Percentiles rank a stretch among this genome's conserved stretches.
These are phyloP conservation scores for Mayetiola destructor DNA, from an alignment of 2,888 invertebrate genomes.

Conservation along the genomic window DNA sequence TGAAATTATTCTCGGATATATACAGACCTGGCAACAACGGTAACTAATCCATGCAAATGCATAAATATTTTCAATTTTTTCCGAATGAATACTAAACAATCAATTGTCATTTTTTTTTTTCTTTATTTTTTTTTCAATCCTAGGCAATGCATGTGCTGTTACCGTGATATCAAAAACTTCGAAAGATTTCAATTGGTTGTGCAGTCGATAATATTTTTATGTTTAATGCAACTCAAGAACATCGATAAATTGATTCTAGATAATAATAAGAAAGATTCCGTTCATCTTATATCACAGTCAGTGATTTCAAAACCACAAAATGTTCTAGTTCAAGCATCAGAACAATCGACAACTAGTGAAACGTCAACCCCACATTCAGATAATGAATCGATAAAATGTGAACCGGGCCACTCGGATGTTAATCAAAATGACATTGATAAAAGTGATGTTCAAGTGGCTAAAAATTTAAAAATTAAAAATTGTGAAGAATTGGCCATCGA, in stretches of 20 bases:
- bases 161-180: constrained; percentile 81
- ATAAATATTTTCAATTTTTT: neutral
- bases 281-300: no score
- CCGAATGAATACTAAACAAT: neutral
- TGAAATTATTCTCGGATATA: constrained; percentile 67
- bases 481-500: no score
- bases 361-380: no score
- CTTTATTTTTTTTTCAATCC: neutral
- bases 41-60: constrained; percentile 30
- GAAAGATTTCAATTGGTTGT: constrained; percentile 80
- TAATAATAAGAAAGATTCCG: constrained; percentile 34
- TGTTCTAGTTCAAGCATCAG: no score
- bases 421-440: neutral
- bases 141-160: constrained; percentile 92
- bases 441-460: neutral
- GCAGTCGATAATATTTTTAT: constrained; percentile 71
- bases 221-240: constrained; percentile 67
- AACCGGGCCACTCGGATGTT: no score
- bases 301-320: no score
- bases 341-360: no score
- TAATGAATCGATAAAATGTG: no score
- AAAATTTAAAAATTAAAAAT: neutral
- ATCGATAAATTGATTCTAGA: constrained; percentile 44
- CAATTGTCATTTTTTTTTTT: neutral
- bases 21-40: constrained; percentile 83